phyloP scores from a whole-genome alignment of 2,113 vertebrate genomes.

The Cephalopterus ornatus region DNA sequence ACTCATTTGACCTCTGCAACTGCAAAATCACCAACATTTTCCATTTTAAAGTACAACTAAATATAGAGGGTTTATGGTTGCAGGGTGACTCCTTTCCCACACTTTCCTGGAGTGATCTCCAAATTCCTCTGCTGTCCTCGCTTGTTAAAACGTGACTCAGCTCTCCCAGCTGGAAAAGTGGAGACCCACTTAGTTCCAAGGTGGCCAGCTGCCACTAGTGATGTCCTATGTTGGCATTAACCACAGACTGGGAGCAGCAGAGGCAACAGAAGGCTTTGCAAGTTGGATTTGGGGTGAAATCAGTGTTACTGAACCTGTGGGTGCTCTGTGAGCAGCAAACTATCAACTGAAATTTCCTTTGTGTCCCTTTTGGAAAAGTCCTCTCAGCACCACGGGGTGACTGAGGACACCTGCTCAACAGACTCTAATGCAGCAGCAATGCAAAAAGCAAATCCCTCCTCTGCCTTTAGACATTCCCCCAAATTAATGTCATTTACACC shows the following conservation, averaged over 20 bases:
- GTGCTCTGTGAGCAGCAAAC: background rate
- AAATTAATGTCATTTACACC: background rate
- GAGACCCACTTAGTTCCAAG: background rate
- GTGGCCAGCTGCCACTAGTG: background rate
- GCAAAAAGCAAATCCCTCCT: background rate
- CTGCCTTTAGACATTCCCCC: background rate
- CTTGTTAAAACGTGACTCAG: conserved; percentile 17
- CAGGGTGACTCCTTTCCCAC: conserved; percentile 35
- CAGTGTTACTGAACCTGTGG: background rate
- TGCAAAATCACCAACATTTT: background rate
- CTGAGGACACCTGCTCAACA: background rate
- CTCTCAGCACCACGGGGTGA: background rate
- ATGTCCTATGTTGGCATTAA: background rate
- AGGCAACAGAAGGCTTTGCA: background rate
- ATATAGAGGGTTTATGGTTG: background rate
- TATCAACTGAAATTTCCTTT: background rate
- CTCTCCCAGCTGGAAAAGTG: conserved; percentile 5
- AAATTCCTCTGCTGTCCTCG: background rate
- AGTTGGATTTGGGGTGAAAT: background rate
- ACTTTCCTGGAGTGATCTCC: conserved; percentile 13
- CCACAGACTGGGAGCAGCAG: background rate
- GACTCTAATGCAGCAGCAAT: background rate
- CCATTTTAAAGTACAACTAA: background rate
- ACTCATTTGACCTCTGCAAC: background rate
- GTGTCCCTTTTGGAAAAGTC: background rate